Evolutionary conservation across 2,888 invertebrate species (phyloP).

Genomic region (Pammene aurita): DNA sequence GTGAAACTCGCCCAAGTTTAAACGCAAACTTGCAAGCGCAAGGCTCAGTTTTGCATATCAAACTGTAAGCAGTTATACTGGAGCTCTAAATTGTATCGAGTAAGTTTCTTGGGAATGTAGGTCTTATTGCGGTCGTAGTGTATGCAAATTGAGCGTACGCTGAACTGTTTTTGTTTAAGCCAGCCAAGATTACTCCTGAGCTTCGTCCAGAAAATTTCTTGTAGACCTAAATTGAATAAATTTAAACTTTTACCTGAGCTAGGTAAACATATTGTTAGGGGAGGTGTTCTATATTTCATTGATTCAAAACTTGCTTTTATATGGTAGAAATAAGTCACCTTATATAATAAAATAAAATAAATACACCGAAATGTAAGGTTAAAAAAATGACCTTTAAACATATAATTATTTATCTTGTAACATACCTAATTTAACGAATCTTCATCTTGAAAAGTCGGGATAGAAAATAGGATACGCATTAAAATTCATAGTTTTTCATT

Average conservation of each 20-base stretch:
- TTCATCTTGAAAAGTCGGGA: no score
- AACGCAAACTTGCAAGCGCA: slow-evolving; percentile 48
- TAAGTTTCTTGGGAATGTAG: slow-evolving; percentile 47
- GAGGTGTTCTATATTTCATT: neutral
- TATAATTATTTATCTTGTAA: no score
- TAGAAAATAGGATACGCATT: no score
- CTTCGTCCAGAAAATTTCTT: slow-evolving; percentile 8
- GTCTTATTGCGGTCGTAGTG: slow-evolving; percentile 40
- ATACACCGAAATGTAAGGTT: no score
- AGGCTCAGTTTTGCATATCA: slow-evolving; percentile 57
- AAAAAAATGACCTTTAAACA: no score
- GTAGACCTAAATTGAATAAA: neutral
- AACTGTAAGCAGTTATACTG: slow-evolving; percentile 47
- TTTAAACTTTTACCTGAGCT: neutral
- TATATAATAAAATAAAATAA: no score
- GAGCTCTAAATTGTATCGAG: slow-evolving; percentile 48
- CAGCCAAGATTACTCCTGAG: slow-evolving; percentile 28
- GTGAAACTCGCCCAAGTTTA: slow-evolving; percentile 49
- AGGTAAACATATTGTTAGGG: neutral
- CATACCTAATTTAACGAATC: no score
- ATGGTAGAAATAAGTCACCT: no score
- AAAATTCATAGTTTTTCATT: no score
- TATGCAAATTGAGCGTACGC: slow-evolving; percentile 33
- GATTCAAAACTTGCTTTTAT: no score
- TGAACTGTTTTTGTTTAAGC: slow-evolving; percentile 37